Conservation (phyloP, 2,797 vertebrate species). For the Sebastes oblongus region DNA sequence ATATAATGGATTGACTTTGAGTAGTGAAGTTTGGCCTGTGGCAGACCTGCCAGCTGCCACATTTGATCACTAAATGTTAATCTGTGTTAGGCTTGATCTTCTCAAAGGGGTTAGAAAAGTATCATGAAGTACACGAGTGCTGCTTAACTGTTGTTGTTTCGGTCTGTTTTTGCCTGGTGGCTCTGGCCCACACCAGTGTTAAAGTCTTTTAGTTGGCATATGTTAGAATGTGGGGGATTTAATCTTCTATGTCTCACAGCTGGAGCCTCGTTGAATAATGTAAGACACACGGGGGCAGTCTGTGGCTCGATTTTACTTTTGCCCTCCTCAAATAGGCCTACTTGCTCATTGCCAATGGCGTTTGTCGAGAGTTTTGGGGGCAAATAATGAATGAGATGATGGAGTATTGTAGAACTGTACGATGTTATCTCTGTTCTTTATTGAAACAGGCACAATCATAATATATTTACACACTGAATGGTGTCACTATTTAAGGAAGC, state of each 20-base stretch:
- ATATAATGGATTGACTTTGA: constrained; percentile 68
- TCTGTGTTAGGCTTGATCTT: constrained; percentile 66
- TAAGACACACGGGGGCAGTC: constrained; percentile 74
- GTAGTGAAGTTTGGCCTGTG: constrained; percentile 57
- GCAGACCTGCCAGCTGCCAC: constrained; percentile 64
- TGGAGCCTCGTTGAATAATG: constrained; percentile 82
- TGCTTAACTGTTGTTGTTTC: constrained; percentile 68
- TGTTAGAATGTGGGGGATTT: constrained; percentile 78
- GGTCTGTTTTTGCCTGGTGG: constrained; percentile 73
- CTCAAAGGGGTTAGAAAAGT: constrained; percentile 62
- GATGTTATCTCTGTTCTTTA: constrained; percentile 31
- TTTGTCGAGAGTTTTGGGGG: constrained; percentile 54
- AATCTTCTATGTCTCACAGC: constrained; percentile 81
- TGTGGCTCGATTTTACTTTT: constrained; percentile 71
- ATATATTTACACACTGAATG: constrained; percentile 24
- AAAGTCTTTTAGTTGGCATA: constrained; percentile 76
- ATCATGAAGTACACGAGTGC: constrained; percentile 45
- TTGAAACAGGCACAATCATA: constrained; percentile 26
- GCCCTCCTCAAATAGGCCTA: constrained; percentile 67
- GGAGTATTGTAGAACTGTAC: constrained; percentile 34
- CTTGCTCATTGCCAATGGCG: constrained; percentile 60
- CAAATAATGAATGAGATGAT: constrained; percentile 53
- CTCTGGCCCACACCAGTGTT: constrained; percentile 64
- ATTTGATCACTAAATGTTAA: constrained; percentile 73
- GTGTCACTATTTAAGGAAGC: constrained; percentile 15